Conservation (phyloP, 92 coral and sea anemone species). For the Pocillopora grandis region DNA sequence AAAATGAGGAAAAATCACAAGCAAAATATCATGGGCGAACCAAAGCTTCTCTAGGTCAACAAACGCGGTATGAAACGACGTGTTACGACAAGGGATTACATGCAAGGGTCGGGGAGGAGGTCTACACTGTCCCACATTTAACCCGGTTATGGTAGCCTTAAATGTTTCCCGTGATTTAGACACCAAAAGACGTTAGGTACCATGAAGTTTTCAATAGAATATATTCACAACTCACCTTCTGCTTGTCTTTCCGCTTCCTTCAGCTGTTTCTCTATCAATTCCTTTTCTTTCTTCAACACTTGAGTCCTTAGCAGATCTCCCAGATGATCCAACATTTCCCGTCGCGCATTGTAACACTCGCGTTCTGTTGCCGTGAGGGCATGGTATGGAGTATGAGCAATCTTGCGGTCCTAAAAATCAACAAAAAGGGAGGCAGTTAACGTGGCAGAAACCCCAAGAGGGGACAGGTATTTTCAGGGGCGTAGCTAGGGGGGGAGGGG, state of each 20-base stretch:
- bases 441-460: background rate
- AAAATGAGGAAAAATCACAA: too few relatives aligned
- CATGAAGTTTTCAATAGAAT: background rate
- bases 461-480: too few relatives aligned
- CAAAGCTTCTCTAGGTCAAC: too few relatives aligned
- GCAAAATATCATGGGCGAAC: too few relatives aligned
- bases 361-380: slow-evolving; percentile 86
- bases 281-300: slow-evolving; percentile 92
- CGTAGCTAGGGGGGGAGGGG: too few relatives aligned
- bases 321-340: slow-evolving; percentile 93
- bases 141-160: too few relatives aligned
- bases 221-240: background rate
- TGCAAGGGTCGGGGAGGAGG: too few relatives aligned
- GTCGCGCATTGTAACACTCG: slow-evolving; percentile 91
- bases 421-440: background rate
- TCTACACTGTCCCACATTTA: too few relatives aligned
- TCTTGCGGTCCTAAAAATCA: slow-evolving; percentile 86
- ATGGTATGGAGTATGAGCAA: slow-evolving; percentile 98
- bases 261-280: slow-evolving; percentile 91
- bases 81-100: too few relatives aligned
- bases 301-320: slow-evolving; percentile 93
- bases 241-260: slow-evolving; percentile 60
- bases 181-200: too few relatives aligned
- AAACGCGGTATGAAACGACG: too few relatives aligned
- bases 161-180: too few relatives aligned